These are phyloP conservation scores for Caretta caretta DNA, from an alignment of 2,113 vertebrate genomes.

Conservation along the genomic window DNA sequence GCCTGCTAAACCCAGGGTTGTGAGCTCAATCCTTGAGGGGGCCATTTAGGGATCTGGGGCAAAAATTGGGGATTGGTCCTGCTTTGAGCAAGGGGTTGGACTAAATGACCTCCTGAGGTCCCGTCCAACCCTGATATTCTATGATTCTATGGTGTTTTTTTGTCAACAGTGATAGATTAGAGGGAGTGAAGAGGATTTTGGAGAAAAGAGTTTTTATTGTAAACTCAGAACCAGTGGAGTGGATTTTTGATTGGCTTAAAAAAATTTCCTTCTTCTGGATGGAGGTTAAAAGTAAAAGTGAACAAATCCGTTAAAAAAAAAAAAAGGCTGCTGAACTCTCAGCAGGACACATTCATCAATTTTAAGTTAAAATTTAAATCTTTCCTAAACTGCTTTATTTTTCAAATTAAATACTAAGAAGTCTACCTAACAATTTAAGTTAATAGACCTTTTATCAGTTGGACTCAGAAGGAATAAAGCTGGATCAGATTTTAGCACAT, in stretches of 20 bases:
- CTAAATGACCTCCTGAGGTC: too few species aligned
- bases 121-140: too few species aligned
- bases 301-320: too few species aligned
- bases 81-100: too few species aligned
- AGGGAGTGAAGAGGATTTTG: conserved; percentile 32
- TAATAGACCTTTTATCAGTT: neutral
- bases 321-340: neutral
- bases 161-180: conserved; percentile 26
- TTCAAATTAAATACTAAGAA: neutral
- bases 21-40: too few species aligned
- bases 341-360: neutral
- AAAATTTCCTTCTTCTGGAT: neutral
- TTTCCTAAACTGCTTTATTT: neutral
- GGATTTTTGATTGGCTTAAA: too few species aligned
- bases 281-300: neutral
- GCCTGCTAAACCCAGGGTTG: too few species aligned
- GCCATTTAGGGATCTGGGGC: too few species aligned
- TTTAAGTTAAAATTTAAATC: neutral
- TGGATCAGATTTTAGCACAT: conserved; percentile 20
- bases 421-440: neutral
- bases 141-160: neutral
- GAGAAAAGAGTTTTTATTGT: neutral
- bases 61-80: too few species aligned
- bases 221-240: neutral
- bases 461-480: neutral